Base-by-base conservation (phyloP, 2,888 invertebrate species). In the Anthrax anthrax region DNA sequence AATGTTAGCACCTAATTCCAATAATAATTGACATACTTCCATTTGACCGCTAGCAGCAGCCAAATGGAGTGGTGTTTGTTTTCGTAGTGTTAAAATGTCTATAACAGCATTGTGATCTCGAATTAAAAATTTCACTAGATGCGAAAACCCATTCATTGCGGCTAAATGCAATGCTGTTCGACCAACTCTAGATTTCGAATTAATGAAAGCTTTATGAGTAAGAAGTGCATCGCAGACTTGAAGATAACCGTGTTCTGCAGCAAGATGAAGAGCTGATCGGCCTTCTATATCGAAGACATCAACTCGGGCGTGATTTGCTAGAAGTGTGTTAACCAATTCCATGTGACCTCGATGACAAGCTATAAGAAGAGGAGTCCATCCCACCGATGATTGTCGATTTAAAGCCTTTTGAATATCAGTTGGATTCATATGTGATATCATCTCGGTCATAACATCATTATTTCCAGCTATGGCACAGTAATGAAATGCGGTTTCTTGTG, bases 211-310 rank as follows among this genome's bases (percentile, higher is more conserved):
- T 70, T 97, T 97, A 70, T 94, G 86, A 43, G 88, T 84, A 37
- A 99, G 73, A 44, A 98, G 71, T 1, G 78, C 90, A 72, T 89
- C 88, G 67, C 89, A 89, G 1, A 89, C 88, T 72, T 84, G 79
- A 56, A 94, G 73, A 62, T 83, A 95, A 4, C 96, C 96, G 58
- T 85, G 84, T 68, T 96, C 94, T 1, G 95, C 92, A 14, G 95
- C 94, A 56, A 96, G 71, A 68, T 97, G 96, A 43, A 97, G 74
- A 0, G 96, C 96, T 3, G 96, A 96, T 58, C 96, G 73, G 32
- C 90, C 90, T 69, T 97, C 96, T 53, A 81, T 83, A 64, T 98
- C 98, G 66, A 99, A 99, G 0, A 98, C 97, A 65, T 98, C 98
- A 17, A 98, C 97, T 62, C 98, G 79, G 10, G 97, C 97, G 65